Evolutionary conservation across 2,113 vertebrate genomes (phyloP).

Genomic region (Gavia stellata): DNA sequence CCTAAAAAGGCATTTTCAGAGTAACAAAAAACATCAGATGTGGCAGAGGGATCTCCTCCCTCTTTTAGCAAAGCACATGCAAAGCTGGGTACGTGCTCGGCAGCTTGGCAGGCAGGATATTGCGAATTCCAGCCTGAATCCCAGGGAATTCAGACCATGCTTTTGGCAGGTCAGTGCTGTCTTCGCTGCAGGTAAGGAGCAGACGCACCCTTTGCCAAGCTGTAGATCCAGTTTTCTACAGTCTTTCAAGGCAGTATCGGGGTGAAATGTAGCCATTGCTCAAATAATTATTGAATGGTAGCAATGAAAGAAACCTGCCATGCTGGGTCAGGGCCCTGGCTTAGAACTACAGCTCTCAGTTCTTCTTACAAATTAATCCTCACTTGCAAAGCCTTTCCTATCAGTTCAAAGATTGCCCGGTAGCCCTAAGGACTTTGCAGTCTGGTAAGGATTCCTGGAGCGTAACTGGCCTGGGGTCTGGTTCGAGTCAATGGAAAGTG

Average conservation of each 20-base stretch:
- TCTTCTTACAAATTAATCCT: neutral
- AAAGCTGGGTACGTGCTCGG: neutral
- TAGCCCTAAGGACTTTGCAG: neutral
- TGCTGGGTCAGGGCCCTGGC: neutral
- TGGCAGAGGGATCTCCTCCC: neutral
- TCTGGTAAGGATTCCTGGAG: neutral
- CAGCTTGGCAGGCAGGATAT: neutral
- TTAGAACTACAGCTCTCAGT: neutral
- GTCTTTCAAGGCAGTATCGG: neutral
- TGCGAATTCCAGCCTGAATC: neutral
- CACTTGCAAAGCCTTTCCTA: neutral
- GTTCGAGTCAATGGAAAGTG: neutral
- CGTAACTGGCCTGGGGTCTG: neutral
- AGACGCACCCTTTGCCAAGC: neutral
- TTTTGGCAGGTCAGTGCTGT: neutral
- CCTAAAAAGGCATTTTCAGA: neutral
- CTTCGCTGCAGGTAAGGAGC: neutral
- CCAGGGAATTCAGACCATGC: neutral
- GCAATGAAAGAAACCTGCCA: neutral
- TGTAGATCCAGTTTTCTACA: neutral
- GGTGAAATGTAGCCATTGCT: neutral
- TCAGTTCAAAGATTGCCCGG: neutral
- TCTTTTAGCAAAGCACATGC: neutral
- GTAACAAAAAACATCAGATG: neutral
- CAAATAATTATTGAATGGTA: neutral